These are phyloP conservation scores for Terrapene triunguis DNA, from an alignment of 2,113 vertebrate genomes.

Conservation along the genomic window DNA sequence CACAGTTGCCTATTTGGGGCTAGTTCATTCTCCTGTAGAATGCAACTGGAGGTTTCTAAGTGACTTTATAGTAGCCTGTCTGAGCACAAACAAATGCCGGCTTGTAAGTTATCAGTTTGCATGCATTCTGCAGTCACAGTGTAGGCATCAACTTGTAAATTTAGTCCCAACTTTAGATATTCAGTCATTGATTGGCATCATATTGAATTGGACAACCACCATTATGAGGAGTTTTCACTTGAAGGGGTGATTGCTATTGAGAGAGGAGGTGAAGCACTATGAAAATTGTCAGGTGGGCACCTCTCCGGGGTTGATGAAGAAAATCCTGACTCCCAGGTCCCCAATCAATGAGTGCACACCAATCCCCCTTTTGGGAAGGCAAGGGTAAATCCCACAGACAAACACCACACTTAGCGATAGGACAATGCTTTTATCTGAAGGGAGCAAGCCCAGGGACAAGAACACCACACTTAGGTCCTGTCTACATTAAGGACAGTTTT, in stretches of 20 bases:
- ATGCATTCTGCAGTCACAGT: neutral
- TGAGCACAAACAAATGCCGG: conserved; percentile 18
- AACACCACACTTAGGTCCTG: neutral
- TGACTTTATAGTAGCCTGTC: neutral
- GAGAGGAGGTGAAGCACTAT: neutral
- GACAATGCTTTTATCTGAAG: neutral
- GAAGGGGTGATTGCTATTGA: neutral
- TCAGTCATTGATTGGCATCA: neutral
- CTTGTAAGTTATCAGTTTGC: neutral
- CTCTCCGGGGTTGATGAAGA: neutral
- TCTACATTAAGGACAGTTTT: neutral
- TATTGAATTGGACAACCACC: neutral
- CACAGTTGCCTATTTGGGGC: neutral
- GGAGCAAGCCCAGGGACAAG: neutral
- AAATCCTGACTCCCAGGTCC: neutral
- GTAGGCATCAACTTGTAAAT: conserved; percentile 17
- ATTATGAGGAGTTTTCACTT: neutral
- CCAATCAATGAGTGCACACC: neutral
- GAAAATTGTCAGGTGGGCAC: neutral
- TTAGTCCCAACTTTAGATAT: neutral
- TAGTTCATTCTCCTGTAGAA: neutral
- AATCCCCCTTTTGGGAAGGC: neutral
- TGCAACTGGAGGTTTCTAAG: neutral
- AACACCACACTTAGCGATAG: neutral
- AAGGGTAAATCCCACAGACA: neutral